These are phyloP conservation scores for Diadophis punctatus DNA, from an alignment of 2,113 vertebrate genomes.

Conservation along the genomic window DNA sequence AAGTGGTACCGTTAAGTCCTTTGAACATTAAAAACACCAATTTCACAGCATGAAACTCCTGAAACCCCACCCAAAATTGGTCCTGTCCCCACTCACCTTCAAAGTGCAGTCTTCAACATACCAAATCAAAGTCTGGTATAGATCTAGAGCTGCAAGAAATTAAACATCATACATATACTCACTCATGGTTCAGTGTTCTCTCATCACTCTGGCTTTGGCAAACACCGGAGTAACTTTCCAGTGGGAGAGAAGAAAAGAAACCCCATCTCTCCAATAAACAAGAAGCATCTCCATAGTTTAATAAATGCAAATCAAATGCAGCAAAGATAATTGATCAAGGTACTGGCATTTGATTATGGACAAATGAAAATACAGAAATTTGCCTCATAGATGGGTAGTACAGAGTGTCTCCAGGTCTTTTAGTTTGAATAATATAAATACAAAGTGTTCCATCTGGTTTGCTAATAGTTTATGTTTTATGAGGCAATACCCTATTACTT, in stretches of 20 bases:
- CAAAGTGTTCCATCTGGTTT: background rate
- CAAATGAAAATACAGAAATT: background rate
- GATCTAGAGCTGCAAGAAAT: background rate
- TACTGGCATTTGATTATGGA: background rate
- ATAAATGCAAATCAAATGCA: background rate
- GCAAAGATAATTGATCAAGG: background rate
- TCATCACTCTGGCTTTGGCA: background rate
- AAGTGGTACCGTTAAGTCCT: background rate
- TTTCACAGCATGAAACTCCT: background rate
- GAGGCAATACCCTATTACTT: background rate
- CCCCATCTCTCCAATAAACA: background rate
- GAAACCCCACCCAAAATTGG: background rate
- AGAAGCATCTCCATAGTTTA: background rate
- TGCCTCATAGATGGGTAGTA: background rate
- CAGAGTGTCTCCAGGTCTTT: background rate
- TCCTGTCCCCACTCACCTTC: background rate
- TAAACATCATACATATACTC: background rate
- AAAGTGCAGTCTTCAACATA: background rate
- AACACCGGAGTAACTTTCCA: background rate
- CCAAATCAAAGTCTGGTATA: background rate
- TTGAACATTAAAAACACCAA: background rate
- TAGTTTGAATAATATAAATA: background rate
- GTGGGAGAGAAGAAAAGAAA: background rate
- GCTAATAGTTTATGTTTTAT: background rate
- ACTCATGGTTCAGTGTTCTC: background rate